Conservation (phyloP, 2,113 vertebrate genomes). For the Chaetorhynchus papuensis region DNA sequence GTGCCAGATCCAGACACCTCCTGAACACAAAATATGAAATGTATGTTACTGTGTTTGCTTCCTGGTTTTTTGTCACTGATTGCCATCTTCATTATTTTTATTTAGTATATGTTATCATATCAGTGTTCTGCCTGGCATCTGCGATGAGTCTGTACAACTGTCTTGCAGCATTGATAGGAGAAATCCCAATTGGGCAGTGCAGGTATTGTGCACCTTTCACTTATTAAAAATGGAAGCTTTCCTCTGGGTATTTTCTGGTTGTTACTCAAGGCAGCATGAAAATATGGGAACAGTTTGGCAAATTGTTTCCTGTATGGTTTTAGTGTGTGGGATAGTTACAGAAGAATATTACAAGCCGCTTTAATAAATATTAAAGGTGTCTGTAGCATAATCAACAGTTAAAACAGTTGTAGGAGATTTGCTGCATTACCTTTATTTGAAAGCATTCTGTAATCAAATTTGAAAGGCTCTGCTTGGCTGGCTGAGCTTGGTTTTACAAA, state of each 20-base stretch:
- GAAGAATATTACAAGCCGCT: neutral
- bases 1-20: neutral
- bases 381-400: neutral
- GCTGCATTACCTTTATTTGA: neutral
- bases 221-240: neutral
- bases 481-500: neutral
- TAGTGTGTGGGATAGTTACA: neutral
- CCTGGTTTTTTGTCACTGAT: neutral
- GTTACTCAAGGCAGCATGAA: neutral
- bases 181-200: conserved; percentile 77
- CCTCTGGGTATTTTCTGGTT: neutral
- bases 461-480: neutral
- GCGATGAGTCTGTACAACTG: conserved; percentile 90
- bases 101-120: conserved; percentile 91
- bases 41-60: neutral
- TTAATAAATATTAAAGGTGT: neutral
- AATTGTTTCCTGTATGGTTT: neutral
- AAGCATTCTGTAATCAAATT: neutral
- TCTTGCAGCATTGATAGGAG: conserved; percentile 79
- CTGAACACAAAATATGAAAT: neutral
- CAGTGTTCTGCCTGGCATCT: conserved; percentile 89
- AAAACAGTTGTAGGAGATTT: neutral
- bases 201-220: conserved; percentile 71
- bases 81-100: neutral
- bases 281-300: neutral